Base-by-base conservation (phyloP, 2,797 vertebrate species). In the Pseudomugil tenellus region DNA sequence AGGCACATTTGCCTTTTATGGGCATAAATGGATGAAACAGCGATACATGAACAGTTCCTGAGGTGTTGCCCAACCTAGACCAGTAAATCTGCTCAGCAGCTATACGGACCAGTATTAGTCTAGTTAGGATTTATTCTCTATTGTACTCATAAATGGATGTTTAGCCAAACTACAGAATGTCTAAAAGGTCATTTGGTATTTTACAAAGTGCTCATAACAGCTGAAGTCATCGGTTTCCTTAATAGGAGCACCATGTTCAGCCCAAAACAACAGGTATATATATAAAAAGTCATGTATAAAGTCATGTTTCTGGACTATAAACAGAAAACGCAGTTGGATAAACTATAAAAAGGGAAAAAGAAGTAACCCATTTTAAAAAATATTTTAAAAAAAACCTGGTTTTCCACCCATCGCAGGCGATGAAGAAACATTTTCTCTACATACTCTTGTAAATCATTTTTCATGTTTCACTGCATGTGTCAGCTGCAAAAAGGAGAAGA, bases 1-100 rank as follows among this genome's bases (percentile, higher is more conserved):
- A 39, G 28, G 66, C 39, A 35, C 17, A 68, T 65, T 81, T 14
- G 54, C 84, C 81, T 84, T 83, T 77, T 86, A 81, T 77, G 81
- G 84, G 39, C 58, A 70, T 10, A 60, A 53, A 62, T 39, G 37
- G 13, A 64, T 52, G 53, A 13, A 69, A 25, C 67, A n/a, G 57
- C 34, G 29, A 4, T 2, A 53, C 31, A 8, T 35, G 48, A 37
- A 29, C 23, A 31, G 53, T 25, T 62, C 58, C 43, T 48, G 31
- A 68, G 34, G 48, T 51, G 39, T 16, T 2, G 41, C 19, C 19
- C 41, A 43, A 41, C 8, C 17, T 43, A n/a, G 41, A 19, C 41
- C 41, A 43, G 19, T n/a, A 43, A 43, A 43, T 43, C 19, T 43
- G 19, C n/a, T 43, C 41, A 43, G 41, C 41, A 43, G 11, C 49